Base-by-base conservation (phyloP, 2,113 vertebrate species). In the Sander vitreus region DNA sequence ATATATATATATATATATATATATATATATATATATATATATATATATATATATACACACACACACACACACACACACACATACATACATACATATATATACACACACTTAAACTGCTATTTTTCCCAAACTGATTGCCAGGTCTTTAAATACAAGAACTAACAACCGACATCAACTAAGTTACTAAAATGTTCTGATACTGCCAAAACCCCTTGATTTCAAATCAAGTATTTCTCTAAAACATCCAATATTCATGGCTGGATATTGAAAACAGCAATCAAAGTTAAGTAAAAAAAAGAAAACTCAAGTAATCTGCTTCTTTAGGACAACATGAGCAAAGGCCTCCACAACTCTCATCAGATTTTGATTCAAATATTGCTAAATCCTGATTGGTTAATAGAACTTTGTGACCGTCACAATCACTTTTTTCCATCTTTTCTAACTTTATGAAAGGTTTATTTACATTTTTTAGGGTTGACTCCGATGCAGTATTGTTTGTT, bases 101-200 rank as follows among this genome's bases (percentile, higher is more conserved):
- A n/a, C n/a, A n/a, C n/a, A n/a, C n/a, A n/a, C n/a, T n/a, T n/a
- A n/a, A n/a, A n/a, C n/a, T 27, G 54, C 23, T 48, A 33, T 73
- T 33, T 15, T 53, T 6, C 45, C 54, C 21, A 48, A 25, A 51
- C 3, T 36, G 27, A 67, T 30, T 27, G 4, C 9, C 50, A 65
- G 33, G n/a, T 76, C 16, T 65, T 19, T 50, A 11, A 48, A 73
- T 59, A 21, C 67, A 78, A 63, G 1, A 39, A 48, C 53, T 5
- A 5, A n/a, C 50, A 55, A n/a, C 18, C 16, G 19, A 33, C n/a
- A 30, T 21, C 23, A 27, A 18, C 23, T 3, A 15, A 13, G 43
- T 65, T 23, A 48, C 45, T 15, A 21, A 27, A 19, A 47, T 53
- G 18, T 54, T 30, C 7, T 54, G 27, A 51, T 69, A 33, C 21